Evolutionary conservation across 2,888 invertebrate genomes (phyloP), one percentile per base, ranked within the genome.

Genomic region (Girardia tigrina): DNA sequence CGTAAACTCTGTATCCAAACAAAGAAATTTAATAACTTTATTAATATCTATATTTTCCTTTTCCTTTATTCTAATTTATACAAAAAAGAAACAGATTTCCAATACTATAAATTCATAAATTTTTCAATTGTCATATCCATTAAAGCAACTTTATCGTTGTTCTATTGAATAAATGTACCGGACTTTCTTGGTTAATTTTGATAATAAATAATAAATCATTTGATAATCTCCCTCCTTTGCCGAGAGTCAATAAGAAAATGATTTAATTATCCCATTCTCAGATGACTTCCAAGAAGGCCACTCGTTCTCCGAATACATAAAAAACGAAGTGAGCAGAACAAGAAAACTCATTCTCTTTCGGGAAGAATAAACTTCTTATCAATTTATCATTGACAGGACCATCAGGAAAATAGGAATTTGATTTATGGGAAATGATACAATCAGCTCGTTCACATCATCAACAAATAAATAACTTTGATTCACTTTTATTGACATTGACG

Each of bases 321-420:
- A n/a, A n/a, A n/a, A n/a, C n/a, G n/a, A n/a, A n/a, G n/a, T n/a
- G n/a, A n/a, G n/a, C n/a, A n/a, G n/a, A n/a, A n/a, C n/a, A n/a
- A n/a, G n/a, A n/a, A n/a, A n/a, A n/a, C n/a, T n/a, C n/a, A n/a
- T n/a, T n/a, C n/a, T n/a, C n/a, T n/a, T 36, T 36, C 4, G 2
- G 4, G 23, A 6, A 56, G 23, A 20, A 56, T 20, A 56, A 20
- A 12, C 2, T 56, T n/a, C 56, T 56, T 56, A 56, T 56, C 56
- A 56, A 56, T 56, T 56, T 56, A 56, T 56, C 56, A 56, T n/a
- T n/a, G 56, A 56, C 56, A 56, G 56, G 6, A 56, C 20, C 56
- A 56, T 4, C 56, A 12, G 56, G 56, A n/a, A 56, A 56, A 56
- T 56, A n/a, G 56, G 23, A 56, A 12, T 56, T 12, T 56, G 56